These are phyloP conservation scores for Drosophila carrolli DNA, from an alignment of 1,140 invertebrate genomes.

Conservation along the genomic window DNA sequence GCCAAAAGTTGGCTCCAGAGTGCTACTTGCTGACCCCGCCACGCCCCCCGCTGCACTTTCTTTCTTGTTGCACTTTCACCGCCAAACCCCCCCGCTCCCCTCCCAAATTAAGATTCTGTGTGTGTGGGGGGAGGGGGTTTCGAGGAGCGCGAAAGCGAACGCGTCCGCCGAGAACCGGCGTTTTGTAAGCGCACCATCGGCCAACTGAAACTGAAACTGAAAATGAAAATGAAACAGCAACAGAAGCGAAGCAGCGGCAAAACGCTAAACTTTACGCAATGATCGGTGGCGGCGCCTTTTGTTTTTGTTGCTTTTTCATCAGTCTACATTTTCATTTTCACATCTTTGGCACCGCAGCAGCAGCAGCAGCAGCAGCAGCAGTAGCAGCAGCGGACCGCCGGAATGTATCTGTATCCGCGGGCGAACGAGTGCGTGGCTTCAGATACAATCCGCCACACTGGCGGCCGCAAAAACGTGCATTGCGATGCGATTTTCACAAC, in stretches of 20 bases:
- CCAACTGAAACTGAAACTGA: slow-evolving; percentile 69
- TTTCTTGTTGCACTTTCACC: slow-evolving; percentile 26
- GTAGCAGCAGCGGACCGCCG: slow-evolving; percentile 16
- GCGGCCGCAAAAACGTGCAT: slow-evolving; percentile 35
- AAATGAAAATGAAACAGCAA: slow-evolving; percentile 43
- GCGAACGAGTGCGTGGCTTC: slow-evolving; percentile 32
- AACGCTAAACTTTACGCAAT: slow-evolving; percentile 75
- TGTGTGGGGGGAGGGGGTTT: not conserved
- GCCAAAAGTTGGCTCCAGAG: slow-evolving; percentile 57
- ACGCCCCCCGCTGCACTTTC: slow-evolving; percentile 28
- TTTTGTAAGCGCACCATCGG: slow-evolving; percentile 76
- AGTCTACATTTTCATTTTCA: slow-evolving; percentile 79
- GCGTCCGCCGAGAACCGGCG: slow-evolving; percentile 68
- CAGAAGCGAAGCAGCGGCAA: slow-evolving; percentile 29
- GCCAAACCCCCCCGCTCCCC: not conserved
- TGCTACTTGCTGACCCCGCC: not conserved
- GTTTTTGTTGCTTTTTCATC: slow-evolving; percentile 68
- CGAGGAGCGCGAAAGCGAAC: slow-evolving; percentile 32
- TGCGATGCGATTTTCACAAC: not conserved
- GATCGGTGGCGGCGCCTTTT: slow-evolving; percentile 61
- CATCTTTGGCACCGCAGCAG: slow-evolving; percentile 49
- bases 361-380: slow-evolving; percentile 9
- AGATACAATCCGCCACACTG: slow-evolving; percentile 31
- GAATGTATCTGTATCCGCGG: slow-evolving; percentile 22
- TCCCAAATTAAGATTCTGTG: not conserved